phyloP scores from a whole-genome alignment of 2,888 invertebrate species.

The Habrosyne pyritoides region DNA sequence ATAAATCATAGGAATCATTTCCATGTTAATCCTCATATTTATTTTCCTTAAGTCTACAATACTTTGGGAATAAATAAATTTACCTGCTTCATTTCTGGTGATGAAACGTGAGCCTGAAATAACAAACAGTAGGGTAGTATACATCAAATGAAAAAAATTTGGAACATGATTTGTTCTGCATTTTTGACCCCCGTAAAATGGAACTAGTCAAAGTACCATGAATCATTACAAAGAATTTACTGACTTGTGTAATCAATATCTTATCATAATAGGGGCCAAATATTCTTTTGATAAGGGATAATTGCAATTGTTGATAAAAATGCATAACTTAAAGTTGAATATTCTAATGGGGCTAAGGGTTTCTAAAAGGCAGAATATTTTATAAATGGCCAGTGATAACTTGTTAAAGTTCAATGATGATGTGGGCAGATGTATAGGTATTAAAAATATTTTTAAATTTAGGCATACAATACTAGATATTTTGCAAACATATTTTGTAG shows the following conservation, averaged over 20 bases:
- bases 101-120: slow-evolving; percentile 79
- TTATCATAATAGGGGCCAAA: not conserved
- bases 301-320: not conserved
- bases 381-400: not conserved
- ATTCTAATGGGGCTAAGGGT: not conserved
- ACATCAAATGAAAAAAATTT: slow-evolving; percentile 9
- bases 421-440: not conserved
- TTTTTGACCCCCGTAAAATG: too few species aligned
- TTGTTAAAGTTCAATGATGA: not conserved
- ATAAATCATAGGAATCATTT: not conserved
- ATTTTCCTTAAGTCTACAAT: slow-evolving; percentile 6
- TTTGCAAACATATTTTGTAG: not conserved
- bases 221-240: not conserved
- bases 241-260: not conserved
- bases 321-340: not conserved
- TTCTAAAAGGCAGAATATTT: not conserved
- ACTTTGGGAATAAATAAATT: slow-evolving; percentile 23
- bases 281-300: not conserved
- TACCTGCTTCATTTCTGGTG: slow-evolving; percentile 84
- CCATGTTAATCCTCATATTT: slow-evolving; percentile 6
- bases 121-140: slow-evolving; percentile 24
- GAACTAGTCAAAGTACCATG: too few species aligned
- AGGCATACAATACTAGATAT: slow-evolving; percentile 1
- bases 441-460: not conserved
- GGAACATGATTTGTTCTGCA: slow-evolving; percentile 10